Base-by-base conservation (phyloP, 2,113 vertebrate genomes). In the Speoplatyrhinus poulsoni region DNA sequence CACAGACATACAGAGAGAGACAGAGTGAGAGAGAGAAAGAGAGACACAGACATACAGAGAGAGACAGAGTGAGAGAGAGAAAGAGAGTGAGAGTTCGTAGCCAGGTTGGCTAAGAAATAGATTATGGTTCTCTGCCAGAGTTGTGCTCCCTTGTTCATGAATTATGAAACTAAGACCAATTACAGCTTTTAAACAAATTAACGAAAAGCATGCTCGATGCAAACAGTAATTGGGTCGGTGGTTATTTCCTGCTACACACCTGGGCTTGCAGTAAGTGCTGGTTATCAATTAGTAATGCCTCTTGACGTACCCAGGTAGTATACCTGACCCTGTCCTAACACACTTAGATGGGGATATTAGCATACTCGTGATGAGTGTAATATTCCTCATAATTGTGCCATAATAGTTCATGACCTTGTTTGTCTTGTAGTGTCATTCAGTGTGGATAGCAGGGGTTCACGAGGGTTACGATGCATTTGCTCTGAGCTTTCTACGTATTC, bases 111-210 rank as follows among this genome's bases (percentile, higher is more conserved):
- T 90, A 83, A 92, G 86, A 88, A 89, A 91, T 89, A 81, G 87
- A 76, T 49, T 77, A 82, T 89, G 88, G 84, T 89, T 68, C 77
- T 84, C 73, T 88, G 90, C 90, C 91, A 90, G 83, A 73, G 73
- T 77, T 7, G 47, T 81, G 75, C 73, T 57, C 79, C 80, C 82
- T 82, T 80, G 78, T 87, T 89, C 89, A 90, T 93, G 89, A 91
- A 91, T 92, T 90, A 92, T 89, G 82, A 80, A 92, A 86, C 73
- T 75, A 82, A 83, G 82, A 88, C 86, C 91, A 91, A 92, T 93
- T 92, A 92, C 72, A 75, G 86, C 88, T 90, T 90, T 92, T 92
- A 88, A 81, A 87, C 86, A 89, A 90, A 92, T 91, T 88, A 92
- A 83, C 85, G 80, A 80, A 26, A 88, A 89, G 85, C 88, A 89